These are phyloP conservation scores for Lysiphlebus fabarum DNA, from an alignment of 1,140 invertebrate species.

Conservation along the genomic window DNA sequence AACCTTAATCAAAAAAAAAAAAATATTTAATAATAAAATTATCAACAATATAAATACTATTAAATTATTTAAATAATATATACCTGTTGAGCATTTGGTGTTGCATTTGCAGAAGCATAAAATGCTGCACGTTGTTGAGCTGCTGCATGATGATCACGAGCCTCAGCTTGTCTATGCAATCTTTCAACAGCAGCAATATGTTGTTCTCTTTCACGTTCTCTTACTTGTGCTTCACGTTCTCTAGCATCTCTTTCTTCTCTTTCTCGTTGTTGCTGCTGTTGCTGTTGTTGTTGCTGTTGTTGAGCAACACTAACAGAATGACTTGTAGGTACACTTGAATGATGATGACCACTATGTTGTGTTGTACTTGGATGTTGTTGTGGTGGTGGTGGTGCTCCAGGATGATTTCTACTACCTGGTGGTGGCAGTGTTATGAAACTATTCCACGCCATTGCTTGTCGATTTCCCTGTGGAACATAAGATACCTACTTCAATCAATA, in stretches of 20 bases:
- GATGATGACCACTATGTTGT: constrained; percentile 33
- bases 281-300: constrained; percentile 38
- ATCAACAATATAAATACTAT: not conserved
- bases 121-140: constrained; percentile 44
- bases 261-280: constrained; percentile 47
- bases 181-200: constrained; percentile 38
- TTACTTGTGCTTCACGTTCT: constrained; percentile 27
- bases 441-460: constrained; percentile 50
- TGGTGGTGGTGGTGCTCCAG: constrained; percentile 27
- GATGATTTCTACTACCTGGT: constrained; percentile 40
- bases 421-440: constrained; percentile 47
- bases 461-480: constrained; percentile 51
- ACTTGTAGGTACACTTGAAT: constrained; percentile 11
- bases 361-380: constrained; percentile 1
- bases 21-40: not conserved
- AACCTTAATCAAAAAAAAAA: constrained; percentile 34
- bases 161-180: constrained; percentile 42
- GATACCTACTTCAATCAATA: constrained; percentile 54
- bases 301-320: constrained; percentile 40
- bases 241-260: constrained; percentile 48
- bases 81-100: constrained; percentile 48
- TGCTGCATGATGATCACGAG: constrained; percentile 43
- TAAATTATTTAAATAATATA: not conserved
- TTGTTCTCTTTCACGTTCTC: constrained; percentile 39
- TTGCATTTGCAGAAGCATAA: constrained; percentile 42